A percentile compares a stretch with the other conserved stretches of the same genome.
phyloP scores from a whole-genome alignment of 2,113 vertebrate genomes.

The Eidolon helvum region DNA sequence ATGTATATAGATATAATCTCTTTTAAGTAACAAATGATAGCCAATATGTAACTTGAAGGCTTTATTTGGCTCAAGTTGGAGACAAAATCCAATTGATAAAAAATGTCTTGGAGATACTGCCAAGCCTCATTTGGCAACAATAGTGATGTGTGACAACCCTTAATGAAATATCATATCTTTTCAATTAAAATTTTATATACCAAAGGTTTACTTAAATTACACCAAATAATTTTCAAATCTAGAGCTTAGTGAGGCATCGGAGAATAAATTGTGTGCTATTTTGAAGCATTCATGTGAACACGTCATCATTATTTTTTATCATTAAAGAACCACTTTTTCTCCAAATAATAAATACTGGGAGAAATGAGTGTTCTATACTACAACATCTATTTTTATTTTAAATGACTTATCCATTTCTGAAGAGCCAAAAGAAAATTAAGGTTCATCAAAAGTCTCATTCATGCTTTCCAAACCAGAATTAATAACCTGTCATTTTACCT shows the following conservation, averaged over 20 bases:
- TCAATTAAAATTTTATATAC: slow-evolving; percentile 77
- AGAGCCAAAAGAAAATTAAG: slow-evolving; percentile 80
- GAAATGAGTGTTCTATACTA: slow-evolving; percentile 55
- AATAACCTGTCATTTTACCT: slow-evolving; percentile 82
- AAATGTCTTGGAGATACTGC: neutral
- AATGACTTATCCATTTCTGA: slow-evolving; percentile 76
- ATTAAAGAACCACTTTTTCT: slow-evolving; percentile 47
- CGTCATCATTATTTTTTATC: slow-evolving; percentile 71
- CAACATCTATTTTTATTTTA: slow-evolving; percentile 80
- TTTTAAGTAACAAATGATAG: neutral
- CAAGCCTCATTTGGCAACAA: slow-evolving; percentile 58
- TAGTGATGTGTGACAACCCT: neutral
- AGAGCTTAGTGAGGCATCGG: slow-evolving; percentile 37
- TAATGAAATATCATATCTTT: slow-evolving; percentile 71
- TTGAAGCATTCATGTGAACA: slow-evolving; percentile 51
- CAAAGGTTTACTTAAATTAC: slow-evolving; percentile 66
- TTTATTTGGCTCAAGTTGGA: neutral
- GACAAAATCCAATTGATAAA: slow-evolving; percentile 43
- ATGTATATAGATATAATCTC: neutral
- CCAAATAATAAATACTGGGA: slow-evolving; percentile 78
- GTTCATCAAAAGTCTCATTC: slow-evolving; percentile 79
- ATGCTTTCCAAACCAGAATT: slow-evolving; percentile 80
- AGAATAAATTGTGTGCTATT: slow-evolving; percentile 25
- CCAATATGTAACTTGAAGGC: neutral
- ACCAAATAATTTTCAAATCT: slow-evolving; percentile 66